Base-by-base conservation (phyloP, 2,888 invertebrate species). In the Polydrusus cervinus region DNA sequence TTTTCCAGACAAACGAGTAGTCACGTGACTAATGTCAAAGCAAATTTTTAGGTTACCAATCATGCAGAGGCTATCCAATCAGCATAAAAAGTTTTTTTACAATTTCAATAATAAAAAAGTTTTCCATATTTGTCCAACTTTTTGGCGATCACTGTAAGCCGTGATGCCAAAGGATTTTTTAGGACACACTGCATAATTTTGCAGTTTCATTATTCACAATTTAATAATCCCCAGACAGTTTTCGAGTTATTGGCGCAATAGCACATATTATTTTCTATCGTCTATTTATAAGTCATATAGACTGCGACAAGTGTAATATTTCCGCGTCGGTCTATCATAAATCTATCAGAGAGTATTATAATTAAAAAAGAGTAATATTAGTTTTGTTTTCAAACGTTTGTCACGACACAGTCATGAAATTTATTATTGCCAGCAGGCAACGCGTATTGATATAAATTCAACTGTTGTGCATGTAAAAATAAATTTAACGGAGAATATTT, bases 341-440 rank as follows among this genome's bases (percentile, higher is more conserved):
- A 83, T 83, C 82, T 81, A 82, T 83, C 83, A 79, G 75, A 75
- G 74, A 75, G 82, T 75, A 79, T 79, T 78, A 81, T 83, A 83
- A 83, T 83, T 82, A 83, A 81, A 82, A 83, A 82, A 81, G 76
- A 79, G 81, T 80, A 82, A 82, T 78, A 79, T 80, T 75, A 75
- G 76, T 78, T 80, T 71, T 77, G 70, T 78, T 77, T 78, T 72
- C 79, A 77, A 79, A 79, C 77, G 79, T 77, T 76, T 79, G 84
- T 84, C 84, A 84, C 80, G 83, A 70, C 61, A 74, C 64, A 49
- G 40, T 64, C 51, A 57, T 71, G 57, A 65, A 74, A 75, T 75
- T 75, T 75, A 75, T 75, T 75, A 70, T 43, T 65, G 66, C 75
- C 75, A 75, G 55, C 66, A 75, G 74, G 68, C 74, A 68, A 45